phyloP scores from a whole-genome alignment of 2,797 vertebrate genomes.

The Cryptoblepharus egeriae region DNA sequence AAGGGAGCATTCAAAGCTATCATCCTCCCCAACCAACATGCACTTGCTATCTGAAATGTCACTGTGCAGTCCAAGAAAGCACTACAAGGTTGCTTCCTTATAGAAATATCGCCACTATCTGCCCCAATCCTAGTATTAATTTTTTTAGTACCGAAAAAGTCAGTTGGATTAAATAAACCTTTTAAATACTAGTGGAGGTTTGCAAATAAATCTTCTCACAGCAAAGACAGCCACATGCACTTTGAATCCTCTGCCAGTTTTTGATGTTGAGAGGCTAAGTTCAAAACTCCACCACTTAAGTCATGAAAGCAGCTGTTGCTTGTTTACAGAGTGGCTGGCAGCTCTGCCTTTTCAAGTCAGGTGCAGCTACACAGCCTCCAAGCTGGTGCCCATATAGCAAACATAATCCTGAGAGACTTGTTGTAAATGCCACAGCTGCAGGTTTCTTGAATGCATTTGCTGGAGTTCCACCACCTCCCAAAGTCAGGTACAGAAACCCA shows the following conservation, averaged over 20 bases:
- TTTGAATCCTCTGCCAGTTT: neutral
- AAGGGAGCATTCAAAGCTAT: no score
- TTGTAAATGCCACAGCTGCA: neutral
- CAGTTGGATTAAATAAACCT: neutral
- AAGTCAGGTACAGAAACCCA: neutral
- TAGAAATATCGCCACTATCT: neutral
- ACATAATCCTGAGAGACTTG: neutral
- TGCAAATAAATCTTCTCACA: neutral
- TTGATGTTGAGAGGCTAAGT: neutral
- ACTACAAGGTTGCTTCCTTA: neutral
- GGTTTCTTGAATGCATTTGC: neutral
- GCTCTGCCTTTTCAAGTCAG: neutral
- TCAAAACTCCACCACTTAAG: neutral
- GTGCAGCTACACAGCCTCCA: neutral
- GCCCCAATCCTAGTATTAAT: neutral
- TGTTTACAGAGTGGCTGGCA: slow-evolving; percentile 6
- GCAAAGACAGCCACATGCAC: neutral
- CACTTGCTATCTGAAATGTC: neutral
- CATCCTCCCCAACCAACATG: no score
- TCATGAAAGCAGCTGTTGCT: slow-evolving; percentile 8
- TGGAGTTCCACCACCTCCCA: neutral
- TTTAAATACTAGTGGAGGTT: neutral
- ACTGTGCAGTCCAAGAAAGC: neutral
- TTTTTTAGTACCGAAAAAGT: neutral
- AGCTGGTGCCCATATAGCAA: neutral